Evolutionary conservation across 2,113 vertebrate species (phyloP).

Genomic region (Puntigrus tetrazona): DNA sequence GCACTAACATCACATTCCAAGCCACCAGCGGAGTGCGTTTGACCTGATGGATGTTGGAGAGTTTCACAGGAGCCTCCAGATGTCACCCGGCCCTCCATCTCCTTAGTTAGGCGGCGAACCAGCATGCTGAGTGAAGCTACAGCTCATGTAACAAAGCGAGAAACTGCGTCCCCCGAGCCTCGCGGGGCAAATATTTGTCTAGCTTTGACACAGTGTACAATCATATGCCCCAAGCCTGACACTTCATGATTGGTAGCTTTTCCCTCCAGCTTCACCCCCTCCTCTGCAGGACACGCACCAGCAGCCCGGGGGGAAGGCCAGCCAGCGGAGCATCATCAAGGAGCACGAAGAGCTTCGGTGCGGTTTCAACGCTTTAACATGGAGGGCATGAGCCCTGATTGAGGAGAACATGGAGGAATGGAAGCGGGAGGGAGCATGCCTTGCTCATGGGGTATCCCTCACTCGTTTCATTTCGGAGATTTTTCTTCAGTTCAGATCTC

Average conservation of each 20-base stretch:
- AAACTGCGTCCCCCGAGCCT: conserved; percentile 65
- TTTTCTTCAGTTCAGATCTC: conserved; percentile 67
- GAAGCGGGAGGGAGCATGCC: conserved; percentile 60
- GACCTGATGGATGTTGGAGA: conserved; percentile 37
- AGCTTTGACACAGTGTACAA: conserved; percentile 72
- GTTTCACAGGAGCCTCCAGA: conserved; percentile 32
- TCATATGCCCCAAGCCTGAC: conserved; percentile 72
- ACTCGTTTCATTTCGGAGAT: conserved; percentile 48
- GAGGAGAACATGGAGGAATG: conserved; percentile 32
- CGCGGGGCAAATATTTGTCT: conserved; percentile 67
- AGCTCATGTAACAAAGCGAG: conserved; percentile 44
- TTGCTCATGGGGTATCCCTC: conserved; percentile 62
- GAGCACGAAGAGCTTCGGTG: conserved; percentile 28
- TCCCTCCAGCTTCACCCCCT: conserved; percentile 33
- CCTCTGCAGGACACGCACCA: conserved; percentile 48
- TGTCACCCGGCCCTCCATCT: conserved; percentile 31
- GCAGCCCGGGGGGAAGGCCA: conserved; percentile 51
- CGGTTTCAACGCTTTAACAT: conserved; percentile 52
- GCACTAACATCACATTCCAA: conserved; percentile 10
- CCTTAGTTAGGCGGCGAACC: conserved; percentile 38
- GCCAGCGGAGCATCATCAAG: conserved; percentile 51
- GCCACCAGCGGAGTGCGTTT: conserved; percentile 30
- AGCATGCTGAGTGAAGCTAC: conserved; percentile 44
- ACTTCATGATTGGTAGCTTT: conserved; percentile 75
- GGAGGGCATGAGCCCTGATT: conserved; percentile 41